Base-by-base conservation (phyloP, 2,113 vertebrate genomes). In the Limnothrissa miodon region DNA sequence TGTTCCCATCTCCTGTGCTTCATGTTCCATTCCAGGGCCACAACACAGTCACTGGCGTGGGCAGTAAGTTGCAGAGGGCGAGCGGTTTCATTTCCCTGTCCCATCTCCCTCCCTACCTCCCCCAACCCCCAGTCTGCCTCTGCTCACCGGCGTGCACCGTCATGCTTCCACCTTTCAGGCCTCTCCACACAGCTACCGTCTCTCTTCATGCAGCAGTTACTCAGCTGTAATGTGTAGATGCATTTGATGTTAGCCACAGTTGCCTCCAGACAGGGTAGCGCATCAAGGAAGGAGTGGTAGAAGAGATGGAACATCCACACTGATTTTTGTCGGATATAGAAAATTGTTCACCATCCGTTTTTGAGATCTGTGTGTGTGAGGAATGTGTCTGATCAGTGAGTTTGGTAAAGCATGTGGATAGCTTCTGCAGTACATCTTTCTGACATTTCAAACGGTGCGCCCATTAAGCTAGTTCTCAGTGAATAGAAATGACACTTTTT, bases 1-100 rank as follows among this genome's bases (percentile, higher is more conserved):
- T 78, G 74, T 74, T 83, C 78, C 53, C 74, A 83, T 83, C 70
- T 83, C 25, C 78, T 25, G 74, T 51, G 33, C 39, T 15, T 5
- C 25, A 5, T 78, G 46, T 79, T 11, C 33, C 10, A 33, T 8
- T 59, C 51, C 36, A 13, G 25, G 46, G 53, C 46, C 78, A 83
- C 21, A 74, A 36, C 66, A 74, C 66, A 74, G 66, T 11, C 29
- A 36, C 66, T 74, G 10, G 11, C 66, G 13, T 33, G 11, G 25
- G 66, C 66, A 74, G 66, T 74, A 15, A 74, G 29, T 33, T 74
- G 66, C 29, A 15, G 29, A 74, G 29, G 25, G 66, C 66, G 0
- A 5, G 29, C 11, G 29, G 21, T 17, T 74, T 74, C 66, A 74
- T 74, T 74, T 74, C 33, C 66, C 29, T 10, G 11, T 74, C 29